These are phyloP conservation scores for Phoebastria nigripes DNA, from an alignment of 2,797 vertebrate genomes.

Conservation along the genomic window DNA sequence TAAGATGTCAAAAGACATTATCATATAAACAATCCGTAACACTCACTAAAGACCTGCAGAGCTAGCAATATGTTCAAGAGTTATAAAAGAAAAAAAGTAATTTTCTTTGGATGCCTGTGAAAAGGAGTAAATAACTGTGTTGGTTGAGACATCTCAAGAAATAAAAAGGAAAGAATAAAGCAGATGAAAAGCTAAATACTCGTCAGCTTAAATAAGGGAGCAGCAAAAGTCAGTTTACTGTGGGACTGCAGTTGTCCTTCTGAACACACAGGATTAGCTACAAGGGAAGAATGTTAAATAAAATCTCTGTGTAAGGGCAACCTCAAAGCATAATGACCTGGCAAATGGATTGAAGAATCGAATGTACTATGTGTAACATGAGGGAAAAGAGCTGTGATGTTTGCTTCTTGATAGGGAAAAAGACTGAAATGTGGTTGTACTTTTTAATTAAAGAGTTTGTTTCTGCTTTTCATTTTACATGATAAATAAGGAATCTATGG, in stretches of 20 bases:
- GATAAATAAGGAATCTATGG: background rate
- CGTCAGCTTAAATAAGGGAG: background rate
- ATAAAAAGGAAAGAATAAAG: background rate
- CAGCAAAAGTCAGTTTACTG: background rate
- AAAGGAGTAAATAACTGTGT: background rate
- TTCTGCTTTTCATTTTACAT: background rate
- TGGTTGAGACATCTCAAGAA: background rate
- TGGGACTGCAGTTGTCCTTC: background rate
- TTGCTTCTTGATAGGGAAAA: background rate
- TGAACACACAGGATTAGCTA: background rate
- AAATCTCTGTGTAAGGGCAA: background rate
- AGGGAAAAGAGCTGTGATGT: background rate
- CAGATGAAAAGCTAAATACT: background rate
- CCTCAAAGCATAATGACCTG: background rate
- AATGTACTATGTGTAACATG: fast-evolving
- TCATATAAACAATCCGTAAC: background rate
- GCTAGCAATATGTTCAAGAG: background rate
- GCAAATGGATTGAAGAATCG: background rate
- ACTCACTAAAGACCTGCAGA: background rate
- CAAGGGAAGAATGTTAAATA: background rate
- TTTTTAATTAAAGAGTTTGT: background rate
- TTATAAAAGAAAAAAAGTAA: background rate
- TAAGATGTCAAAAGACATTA: background rate
- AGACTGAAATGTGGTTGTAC: background rate
- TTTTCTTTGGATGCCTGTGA: background rate